A percentile compares a stretch with the other conserved stretches of the same genome.
These are phyloP conservation scores for Falco peregrinus DNA, from an alignment of 2,797 vertebrate species.

Conservation along the genomic window DNA sequence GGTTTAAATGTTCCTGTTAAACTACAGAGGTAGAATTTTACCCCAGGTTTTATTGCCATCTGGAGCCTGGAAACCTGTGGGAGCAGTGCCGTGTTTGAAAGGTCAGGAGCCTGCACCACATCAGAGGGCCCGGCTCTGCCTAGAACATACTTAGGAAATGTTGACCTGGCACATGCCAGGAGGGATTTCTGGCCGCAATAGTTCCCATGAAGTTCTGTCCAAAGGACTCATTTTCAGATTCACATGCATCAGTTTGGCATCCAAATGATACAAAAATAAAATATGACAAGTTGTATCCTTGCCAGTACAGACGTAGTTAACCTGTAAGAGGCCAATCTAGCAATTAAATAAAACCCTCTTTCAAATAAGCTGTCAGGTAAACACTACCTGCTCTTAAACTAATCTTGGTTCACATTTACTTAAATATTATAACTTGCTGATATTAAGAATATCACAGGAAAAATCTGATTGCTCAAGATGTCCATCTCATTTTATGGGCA, in stretches of 20 bases:
- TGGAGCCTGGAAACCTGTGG: conserved; percentile 21
- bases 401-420: neutral
- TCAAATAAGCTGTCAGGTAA: neutral
- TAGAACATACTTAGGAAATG: conserved; percentile 26
- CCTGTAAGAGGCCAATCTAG: neutral
- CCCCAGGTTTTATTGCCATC: conserved; percentile 33
- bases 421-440: neutral
- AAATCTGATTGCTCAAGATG: conserved; percentile 42
- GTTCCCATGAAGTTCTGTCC: neutral
- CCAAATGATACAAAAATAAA: conserved; percentile 12
- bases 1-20: neutral
- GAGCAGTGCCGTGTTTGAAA: neutral
- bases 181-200: neutral
- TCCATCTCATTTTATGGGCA: conserved; percentile 37
- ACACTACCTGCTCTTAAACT: neutral
- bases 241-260: neutral
- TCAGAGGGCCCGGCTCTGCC: neutral
- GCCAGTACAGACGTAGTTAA: neutral
- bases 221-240: conserved; percentile 19
- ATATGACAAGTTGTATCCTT: neutral
- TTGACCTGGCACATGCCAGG: neutral
- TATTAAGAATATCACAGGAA: neutral
- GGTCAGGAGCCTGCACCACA: conserved; percentile 21
- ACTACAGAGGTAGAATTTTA: neutral
- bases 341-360: neutral